Percentiles rank a stretch among this genome's conserved stretches.
Evolutionary conservation across 2,113 vertebrate genomes (phyloP).

Genomic region (Raja brachyura): DNA sequence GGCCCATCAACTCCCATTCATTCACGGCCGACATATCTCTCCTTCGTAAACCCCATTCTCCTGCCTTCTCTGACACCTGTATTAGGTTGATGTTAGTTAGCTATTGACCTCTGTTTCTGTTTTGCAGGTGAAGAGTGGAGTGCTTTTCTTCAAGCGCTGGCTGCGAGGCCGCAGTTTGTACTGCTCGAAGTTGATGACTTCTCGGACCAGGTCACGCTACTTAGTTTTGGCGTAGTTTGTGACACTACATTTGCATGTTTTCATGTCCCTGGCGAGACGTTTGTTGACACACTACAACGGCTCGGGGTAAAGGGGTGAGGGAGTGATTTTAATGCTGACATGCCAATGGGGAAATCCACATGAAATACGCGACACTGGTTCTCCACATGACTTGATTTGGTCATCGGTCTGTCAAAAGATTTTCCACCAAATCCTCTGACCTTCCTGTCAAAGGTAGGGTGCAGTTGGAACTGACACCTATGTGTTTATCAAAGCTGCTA

Average conservation of each 20-base stretch:
- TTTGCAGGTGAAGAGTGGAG: too few relatives aligned
- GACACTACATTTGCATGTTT: constrained; percentile 62
- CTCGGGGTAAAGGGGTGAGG: neutral
- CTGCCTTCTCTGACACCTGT: too few relatives aligned
- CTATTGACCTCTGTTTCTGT: too few relatives aligned
- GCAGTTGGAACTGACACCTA: neutral
- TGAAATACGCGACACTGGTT: neutral
- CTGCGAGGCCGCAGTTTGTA: too few relatives aligned
- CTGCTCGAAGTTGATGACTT: constrained; percentile 72
- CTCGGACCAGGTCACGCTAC: constrained; percentile 69
- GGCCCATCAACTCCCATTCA: too few relatives aligned
- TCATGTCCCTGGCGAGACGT: constrained; percentile 69
- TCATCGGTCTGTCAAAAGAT: neutral
- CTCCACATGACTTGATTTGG: too few relatives aligned
- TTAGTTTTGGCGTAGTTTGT: constrained; percentile 73
- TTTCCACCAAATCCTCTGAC: neutral
- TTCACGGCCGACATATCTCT: too few relatives aligned
- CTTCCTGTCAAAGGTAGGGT: neutral
- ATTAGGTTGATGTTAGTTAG: too few relatives aligned
- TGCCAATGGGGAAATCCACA: too few relatives aligned
- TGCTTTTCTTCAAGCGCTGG: too few relatives aligned
- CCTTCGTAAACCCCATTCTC: too few relatives aligned
- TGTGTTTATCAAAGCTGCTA: constrained; percentile 48
- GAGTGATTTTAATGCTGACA: neutral
- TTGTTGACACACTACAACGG: constrained; percentile 52